Evolutionary conservation across 2,797 vertebrate genomes (phyloP), one percentile per base, ranked within the genome.

Genomic region (Enteromius argenteus): DNA sequence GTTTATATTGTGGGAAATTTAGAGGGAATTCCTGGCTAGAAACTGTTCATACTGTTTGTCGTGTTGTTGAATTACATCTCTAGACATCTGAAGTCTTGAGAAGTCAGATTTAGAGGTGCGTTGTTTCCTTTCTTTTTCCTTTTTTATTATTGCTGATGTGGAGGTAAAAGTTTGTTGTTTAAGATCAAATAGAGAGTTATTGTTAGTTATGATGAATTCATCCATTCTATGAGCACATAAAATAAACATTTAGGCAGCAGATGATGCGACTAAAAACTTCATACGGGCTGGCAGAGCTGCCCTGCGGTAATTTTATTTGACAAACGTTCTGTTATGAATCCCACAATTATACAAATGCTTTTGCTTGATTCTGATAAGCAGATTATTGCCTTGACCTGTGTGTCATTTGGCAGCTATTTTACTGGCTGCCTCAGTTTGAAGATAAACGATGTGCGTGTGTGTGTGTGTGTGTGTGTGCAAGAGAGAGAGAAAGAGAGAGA

Each of bases 311-410:
- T 81, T 39, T 79, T 49, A 37, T 81, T 77, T 71, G 58, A 79
- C 44, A 79, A 79, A 80, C 8, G 21, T 51, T 30, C 62, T 79
- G 53, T 82, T 84, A 82, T 72, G 77, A 88, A 84, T 87, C 80
- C 62, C 58, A 44, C 78, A 84, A 83, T 86, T 86, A 86, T 73
- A 76, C 69, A 85, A 81, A 87, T 84, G 86, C 30, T 64, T 84
- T 85, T 75, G 56, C n/a, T n/a, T 84, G 73, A 81, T 79, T 85
- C 66, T 69, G 82, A 81, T 83, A 85, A 88, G 84, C 86, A 27
- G 88, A 83, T 84, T 87, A 85, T 85, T 85, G 42, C 73, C 37
- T 76, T 80, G 78, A 85, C 81, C 84, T 44, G 83, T 79, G 56
- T 71, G 86, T 84, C 80, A 87, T 81, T 80, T 87, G 83, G 71